Evolutionary conservation across 2,888 invertebrate species (phyloP), one percentile per base, ranked within the genome.

Genomic region (Napeogenes inachia): DNA sequence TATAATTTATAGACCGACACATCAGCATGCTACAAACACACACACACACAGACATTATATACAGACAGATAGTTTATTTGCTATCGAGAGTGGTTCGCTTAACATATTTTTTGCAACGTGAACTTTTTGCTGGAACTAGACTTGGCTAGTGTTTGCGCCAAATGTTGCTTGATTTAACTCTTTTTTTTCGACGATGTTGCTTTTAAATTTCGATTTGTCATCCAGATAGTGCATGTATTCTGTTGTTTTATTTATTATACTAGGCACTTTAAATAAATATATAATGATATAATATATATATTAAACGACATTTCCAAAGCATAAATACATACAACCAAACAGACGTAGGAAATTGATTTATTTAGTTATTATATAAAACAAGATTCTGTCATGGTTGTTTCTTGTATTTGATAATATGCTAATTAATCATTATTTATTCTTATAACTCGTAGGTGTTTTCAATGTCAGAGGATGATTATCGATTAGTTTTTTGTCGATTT

Each of bases 341-440:
- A 42, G 42, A 42, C 10, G 35, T 35, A 35, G 6, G 35, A 5
- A 42, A 42, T 42, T 42, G 53, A 60, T 56, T 32, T 60, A 60
- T 56, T 56, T 47, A 38, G 42, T 42, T 42, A 42, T 10, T 42
- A 10, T 42, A 42, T 56, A 60, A 56, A 60, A 60, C 60, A 56
- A 60, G 60, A 56, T 33, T 32, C 60, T 53, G 60, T 56, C 56
- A 50, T 56, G 56, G 38, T 12, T 54, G 47, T 50, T 55, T 60
- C 55, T 56, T 56, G 50, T 46, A 60, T 56, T 60, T 60, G 60
- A 56, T 56, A 38, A 30, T 38, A 42, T 60, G 60, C 53, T 56
- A 50, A 53, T 60, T 56, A 56, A 60, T 60, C 56, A 53, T 53
- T 60, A 60, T 60, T 60, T 60, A 60, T 56, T 42, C 42, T 42